Base-by-base conservation (phyloP, 2,113 vertebrate species). In the Thalassoma bifasciatum region DNA sequence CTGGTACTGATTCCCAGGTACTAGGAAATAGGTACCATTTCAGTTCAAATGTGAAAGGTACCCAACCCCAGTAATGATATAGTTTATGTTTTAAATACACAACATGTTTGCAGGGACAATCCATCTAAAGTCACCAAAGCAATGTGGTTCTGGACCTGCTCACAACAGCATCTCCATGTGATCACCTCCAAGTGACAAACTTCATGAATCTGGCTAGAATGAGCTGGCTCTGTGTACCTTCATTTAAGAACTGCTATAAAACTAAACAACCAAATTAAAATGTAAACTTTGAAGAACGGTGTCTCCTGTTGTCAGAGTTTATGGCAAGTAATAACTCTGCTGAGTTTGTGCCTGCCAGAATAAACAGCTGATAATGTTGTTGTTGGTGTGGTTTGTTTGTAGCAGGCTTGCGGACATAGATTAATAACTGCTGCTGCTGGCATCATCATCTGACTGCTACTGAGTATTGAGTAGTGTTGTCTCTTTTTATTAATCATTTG, bases 321-420 rank as follows among this genome's bases (percentile, higher is more conserved):
- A 63, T 63, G 26, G 9, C 17, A 59, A 26, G 52, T 54, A 23
- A 47, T 59, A 1, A 17, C 40, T 47, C 60, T 23, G 10, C 38
- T 10, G n/a, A 21, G 23, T 61, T 8, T 30, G 17, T 56, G 52
- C 44, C 21, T 47, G 60, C 37, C 50, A 8, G 8, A 47, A 51
- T 53, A 16, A 51, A 2, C 22, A 44, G 50, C 37, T 63, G 11
- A 26, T 38, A 56, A 16, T 47, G 44, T 16, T 40, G 13, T 40
- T n/a, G 38, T 21, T 64, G n/a, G 62, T 30, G 34, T 63, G 24
- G 5, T 60, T 78, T 66, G 51, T 72, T 71, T 47, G 44, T 44
- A 56, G 60, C 22, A 30, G 17, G 23, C n/a, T 62, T 10, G 13
- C 26, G n/a, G 7, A 63, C n/a, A 37, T 21, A 23, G 38, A 47